These are phyloP conservation scores for Phyllostomus hastatus DNA, from an alignment of 2,113 vertebrate genomes.

Conservation along the genomic window DNA sequence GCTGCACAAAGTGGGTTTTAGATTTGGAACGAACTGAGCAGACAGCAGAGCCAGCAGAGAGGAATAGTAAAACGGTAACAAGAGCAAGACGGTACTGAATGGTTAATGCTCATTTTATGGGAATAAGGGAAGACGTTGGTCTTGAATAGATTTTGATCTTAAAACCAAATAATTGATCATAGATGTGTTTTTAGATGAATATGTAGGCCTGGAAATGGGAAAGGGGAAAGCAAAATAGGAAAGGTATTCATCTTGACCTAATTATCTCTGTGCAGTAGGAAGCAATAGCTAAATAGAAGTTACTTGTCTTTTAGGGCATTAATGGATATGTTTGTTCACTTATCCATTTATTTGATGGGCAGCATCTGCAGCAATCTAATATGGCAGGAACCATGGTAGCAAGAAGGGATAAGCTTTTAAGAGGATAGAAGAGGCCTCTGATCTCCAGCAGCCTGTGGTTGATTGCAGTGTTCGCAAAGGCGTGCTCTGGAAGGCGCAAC, in stretches of 20 bases:
- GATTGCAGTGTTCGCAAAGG: background rate
- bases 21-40: background rate
- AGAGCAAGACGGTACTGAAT: background rate
- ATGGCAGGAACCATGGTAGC: background rate
- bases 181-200: background rate
- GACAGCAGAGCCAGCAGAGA: rapidly evolving
- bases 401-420: background rate
- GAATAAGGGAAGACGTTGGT: background rate
- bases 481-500: rapidly evolving
- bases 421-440: background rate
- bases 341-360: background rate
- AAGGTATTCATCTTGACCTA: background rate
- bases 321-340: background rate
- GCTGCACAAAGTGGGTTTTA: background rate
- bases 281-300: background rate
- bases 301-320: background rate
- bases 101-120: background rate
- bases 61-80: rapidly evolving
- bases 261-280: background rate
- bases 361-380: background rate
- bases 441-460: background rate
- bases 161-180: background rate
- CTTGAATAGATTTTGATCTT: background rate
- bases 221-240: background rate
- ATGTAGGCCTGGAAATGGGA: background rate